Evolutionary conservation across 2,797 vertebrate genomes (phyloP), one percentile per base, ranked within the genome.

Genomic region (Graptemys geographica): DNA sequence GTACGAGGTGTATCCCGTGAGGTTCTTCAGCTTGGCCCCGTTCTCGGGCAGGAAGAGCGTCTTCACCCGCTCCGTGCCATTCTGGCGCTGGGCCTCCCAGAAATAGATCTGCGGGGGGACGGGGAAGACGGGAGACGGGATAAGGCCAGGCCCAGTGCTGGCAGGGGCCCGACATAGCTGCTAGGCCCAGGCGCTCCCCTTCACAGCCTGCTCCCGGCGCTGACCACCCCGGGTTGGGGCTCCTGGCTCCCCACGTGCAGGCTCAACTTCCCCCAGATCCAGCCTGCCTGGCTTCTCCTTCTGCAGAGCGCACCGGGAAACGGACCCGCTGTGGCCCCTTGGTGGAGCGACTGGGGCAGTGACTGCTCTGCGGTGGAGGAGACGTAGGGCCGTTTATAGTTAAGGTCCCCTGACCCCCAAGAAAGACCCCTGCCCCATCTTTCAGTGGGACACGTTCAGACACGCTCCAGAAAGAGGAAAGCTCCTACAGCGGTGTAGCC

Each of bases 1-100:
- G 96, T 99, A 99, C 13, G 99, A 98, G n/a, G 99, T 99, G 97
- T 99, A 99, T 10, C 99, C 99, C 0, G 99, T 99, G 93, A 99
- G 98, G 97, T 99, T 99, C 98, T 99, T 99, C 91, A 99, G 98
- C 93, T 99, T 99, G 76, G 99, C 99, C 0, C 98, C 98, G 0
- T 96, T 98, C 89, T 99, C 99, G 0, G 99, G 99, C 97, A 99
- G 98, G 98, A 99, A 99, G 1, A 99, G 98, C 0, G 99, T 99
- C 92, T 99, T 98, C 92, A 99, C 98, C 51, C 98, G 97, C 81
- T 98, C 97, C 0, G 99, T 99, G 96, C 98, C 97, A 10, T 99
- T 99, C 97, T 98, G 99, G 2, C 98, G 98, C 90, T 98, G 98
- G 62, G 98, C 99, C 97, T 99, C 99, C 99, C 99, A 99, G 93